phyloP scores from a whole-genome alignment of 2,888 invertebrate genomes.

The Galerucella calmariensis region DNA sequence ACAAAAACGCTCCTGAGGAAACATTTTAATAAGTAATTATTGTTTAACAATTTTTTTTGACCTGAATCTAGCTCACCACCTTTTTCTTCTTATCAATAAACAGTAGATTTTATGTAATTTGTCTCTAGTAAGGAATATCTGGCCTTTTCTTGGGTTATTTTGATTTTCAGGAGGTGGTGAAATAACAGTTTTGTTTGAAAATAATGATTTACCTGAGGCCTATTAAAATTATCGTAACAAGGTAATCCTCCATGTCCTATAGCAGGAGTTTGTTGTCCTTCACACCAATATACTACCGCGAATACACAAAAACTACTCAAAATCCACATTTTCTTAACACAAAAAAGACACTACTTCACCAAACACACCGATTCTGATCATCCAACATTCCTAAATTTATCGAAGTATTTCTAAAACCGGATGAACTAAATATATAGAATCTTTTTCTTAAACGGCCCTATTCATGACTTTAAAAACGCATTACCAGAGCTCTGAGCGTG shows the following conservation, averaged over 20 bases:
- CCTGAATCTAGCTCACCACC: too few relatives aligned
- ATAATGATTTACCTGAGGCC: constrained; percentile 67
- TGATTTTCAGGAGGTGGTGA: background rate
- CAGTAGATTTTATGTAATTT: too few relatives aligned
- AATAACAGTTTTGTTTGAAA: too few relatives aligned
- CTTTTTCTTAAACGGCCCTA: constrained; percentile 31
- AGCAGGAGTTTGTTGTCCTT: constrained; percentile 57
- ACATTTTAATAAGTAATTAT: too few relatives aligned
- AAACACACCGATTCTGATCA: constrained; percentile 9
- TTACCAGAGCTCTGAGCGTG: constrained; percentile 47
- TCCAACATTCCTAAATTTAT: constrained; percentile 27
- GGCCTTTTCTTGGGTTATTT: too few relatives aligned
- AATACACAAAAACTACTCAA: constrained; percentile 27
- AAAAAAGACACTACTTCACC: constrained; percentile 9
- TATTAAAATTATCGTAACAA: constrained; percentile 69
- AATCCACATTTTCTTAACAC: constrained; percentile 28
- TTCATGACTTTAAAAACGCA: constrained; percentile 45
- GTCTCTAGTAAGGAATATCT: background rate
- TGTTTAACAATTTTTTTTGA: background rate
- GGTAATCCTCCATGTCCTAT: constrained; percentile 61
- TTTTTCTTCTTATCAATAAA: too few relatives aligned
- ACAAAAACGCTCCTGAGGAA: too few relatives aligned
- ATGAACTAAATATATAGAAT: constrained; percentile 1
- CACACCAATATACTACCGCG: constrained; percentile 23
- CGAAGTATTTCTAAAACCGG: background rate